Base-by-base conservation (phyloP, 2,797 vertebrate genomes). In the Karalla daura region DNA sequence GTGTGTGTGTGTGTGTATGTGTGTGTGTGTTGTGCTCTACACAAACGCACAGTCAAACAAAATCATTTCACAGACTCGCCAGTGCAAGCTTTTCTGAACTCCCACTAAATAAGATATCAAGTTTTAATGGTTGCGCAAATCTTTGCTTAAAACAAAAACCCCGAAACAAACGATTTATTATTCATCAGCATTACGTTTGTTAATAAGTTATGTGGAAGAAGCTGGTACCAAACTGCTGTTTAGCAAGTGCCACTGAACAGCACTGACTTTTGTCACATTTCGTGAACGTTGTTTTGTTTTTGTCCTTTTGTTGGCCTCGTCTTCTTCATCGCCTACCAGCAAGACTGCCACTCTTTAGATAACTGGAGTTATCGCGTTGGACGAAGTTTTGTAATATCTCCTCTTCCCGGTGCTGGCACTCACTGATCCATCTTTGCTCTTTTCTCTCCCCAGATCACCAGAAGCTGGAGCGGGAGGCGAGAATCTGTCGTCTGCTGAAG, bases 381-480 rank as follows among this genome's bases (percentile, higher is more conserved):
- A 50, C 30, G 37, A 11, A 43, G 2, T 20, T 27, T 4, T 43
- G n/a, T 2, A 18, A 28, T 10, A 32, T 7, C 17, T 63, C 46
- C n/a, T 50, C 11, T 13, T 70, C 46, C 45, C 39, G 27, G 17
- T 39, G 10, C 33, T 23, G 36, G 56, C 41, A 9, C 14, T 69
- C 2, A 51, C 60, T 5, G 24, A 74, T 55, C 61, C 30, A 23
- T 56, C n/a, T 82, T 4, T 72, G 32, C 56, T 30, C 54, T 63
- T 63, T 49, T 66, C 54, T 40, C 2, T 27, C 40, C 78, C 72
- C 91, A 99, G 98, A 99, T 95, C 97, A 99, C 77, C 98, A 99
- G 95, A 99, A 99, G 88, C 89, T 99, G 88, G 98, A 99, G 83
- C 95, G 98, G 75, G 98, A 99, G 93, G 98, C 98, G 25, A 95